These are phyloP conservation scores for Diachrysia chrysitis DNA, from an alignment of 2,888 invertebrate species.

Conservation along the genomic window DNA sequence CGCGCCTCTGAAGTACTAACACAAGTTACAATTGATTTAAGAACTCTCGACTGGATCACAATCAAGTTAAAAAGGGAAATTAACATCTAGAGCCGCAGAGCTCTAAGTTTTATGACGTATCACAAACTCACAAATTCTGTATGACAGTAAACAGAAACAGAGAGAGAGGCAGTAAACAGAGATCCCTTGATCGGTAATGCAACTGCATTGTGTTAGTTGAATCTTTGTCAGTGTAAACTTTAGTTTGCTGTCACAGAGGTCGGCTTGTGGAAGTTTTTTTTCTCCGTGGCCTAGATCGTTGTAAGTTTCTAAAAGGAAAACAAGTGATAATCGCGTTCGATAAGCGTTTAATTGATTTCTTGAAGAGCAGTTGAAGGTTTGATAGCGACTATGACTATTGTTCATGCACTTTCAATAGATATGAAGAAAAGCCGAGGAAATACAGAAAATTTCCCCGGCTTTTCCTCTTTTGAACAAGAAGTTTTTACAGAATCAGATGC, in stretches of 20 bases:
- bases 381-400: conserved; percentile 28
- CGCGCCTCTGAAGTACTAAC: conserved; percentile 13
- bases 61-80: background rate
- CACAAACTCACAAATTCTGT: background rate
- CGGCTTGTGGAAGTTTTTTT: conserved; percentile 25
- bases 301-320: conserved; percentile 26
- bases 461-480: conserved; percentile 21
- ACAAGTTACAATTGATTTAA: conserved; percentile 18
- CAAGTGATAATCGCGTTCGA: conserved; percentile 23
- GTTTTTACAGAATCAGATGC: conserved; percentile 24
- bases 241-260: conserved; percentile 17
- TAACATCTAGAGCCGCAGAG: background rate
- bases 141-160: no score
- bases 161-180: no score
- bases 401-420: conserved; percentile 32
- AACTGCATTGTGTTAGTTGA: no score
- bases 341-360: conserved; percentile 23
- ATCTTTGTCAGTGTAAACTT: no score
- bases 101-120: no score
- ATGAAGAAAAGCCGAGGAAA: conserved; percentile 39
- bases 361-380: conserved; percentile 31
- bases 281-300: conserved; percentile 18
- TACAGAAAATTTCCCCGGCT: no score
- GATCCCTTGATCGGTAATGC: background rate
- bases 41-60: background rate